These are phyloP conservation scores for Andricus quercusramuli DNA, from an alignment of 2,888 invertebrate genomes.

Conservation along the genomic window DNA sequence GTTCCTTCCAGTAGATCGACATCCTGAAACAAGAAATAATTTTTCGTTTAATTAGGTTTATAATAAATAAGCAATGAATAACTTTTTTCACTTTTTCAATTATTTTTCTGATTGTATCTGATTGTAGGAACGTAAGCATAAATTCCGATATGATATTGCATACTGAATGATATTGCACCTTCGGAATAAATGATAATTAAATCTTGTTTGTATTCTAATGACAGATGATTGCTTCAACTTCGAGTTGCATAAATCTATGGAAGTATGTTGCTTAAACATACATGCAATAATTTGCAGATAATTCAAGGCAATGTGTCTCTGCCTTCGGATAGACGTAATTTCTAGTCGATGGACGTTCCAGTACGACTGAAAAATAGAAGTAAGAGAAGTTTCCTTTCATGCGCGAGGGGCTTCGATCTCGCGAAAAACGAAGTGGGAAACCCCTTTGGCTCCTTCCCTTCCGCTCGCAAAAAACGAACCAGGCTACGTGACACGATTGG, in stretches of 20 bases:
- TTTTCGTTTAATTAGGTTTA: slow-evolving; percentile 14
- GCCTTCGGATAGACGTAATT: slow-evolving; percentile 52
- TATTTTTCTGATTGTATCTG: not conserved
- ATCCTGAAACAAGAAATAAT: slow-evolving; percentile 64
- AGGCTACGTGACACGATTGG: slow-evolving; percentile 55
- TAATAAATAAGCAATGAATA: too few species aligned
- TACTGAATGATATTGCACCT: not conserved
- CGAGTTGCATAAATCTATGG: not conserved
- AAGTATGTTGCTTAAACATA: not conserved
- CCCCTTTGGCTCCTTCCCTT: slow-evolving; percentile 56
- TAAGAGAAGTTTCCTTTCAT: slow-evolving; percentile 4
- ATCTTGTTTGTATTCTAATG: not conserved
- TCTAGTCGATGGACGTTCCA: slow-evolving; percentile 51
- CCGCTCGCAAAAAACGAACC: slow-evolving; percentile 57
- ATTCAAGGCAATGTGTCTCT: slow-evolving; percentile 48
- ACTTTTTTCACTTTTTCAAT: not conserved
- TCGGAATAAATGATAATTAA: not conserved
- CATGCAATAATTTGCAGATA: slow-evolving; percentile 45
- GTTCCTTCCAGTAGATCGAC: slow-evolving; percentile 78
- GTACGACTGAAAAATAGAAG: slow-evolving; percentile 50
- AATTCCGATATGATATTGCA: not conserved
- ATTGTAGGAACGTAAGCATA: not conserved
- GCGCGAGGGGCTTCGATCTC: slow-evolving; percentile 39
- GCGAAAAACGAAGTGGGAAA: slow-evolving; percentile 52
- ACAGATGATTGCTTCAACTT: not conserved